Evolutionary conservation across 2,888 invertebrate genomes (phyloP).

Genomic region (Agrenia bidenticulata): DNA sequence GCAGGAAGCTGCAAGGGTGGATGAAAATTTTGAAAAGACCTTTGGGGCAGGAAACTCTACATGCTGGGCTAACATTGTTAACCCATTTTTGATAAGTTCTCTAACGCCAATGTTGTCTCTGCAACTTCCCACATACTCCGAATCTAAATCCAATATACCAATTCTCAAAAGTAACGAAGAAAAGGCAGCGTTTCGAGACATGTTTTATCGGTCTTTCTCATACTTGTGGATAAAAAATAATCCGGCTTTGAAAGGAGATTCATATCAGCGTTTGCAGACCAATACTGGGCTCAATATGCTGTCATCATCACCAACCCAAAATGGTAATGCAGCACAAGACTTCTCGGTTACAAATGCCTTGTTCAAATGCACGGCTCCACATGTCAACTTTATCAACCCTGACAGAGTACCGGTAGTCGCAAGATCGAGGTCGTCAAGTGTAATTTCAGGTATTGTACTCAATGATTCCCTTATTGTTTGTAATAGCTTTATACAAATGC

Average conservation of each 20-base stretch:
- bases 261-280: conserved; percentile 28
- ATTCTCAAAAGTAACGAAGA: conserved; percentile 35
- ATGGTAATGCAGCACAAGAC: background rate
- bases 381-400: background rate
- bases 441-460: too few species aligned
- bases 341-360: background rate
- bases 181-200: conserved; percentile 42
- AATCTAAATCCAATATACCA: conserved; percentile 46
- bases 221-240: conserved; percentile 50
- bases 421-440: too few species aligned
- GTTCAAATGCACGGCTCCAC: conserved; percentile 2
- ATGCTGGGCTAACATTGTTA: conserved; percentile 3
- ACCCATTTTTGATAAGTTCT: conserved; percentile 18
- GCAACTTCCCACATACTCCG: conserved; percentile 44
- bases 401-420: background rate
- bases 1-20: conserved; percentile 58
- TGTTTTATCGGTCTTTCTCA: conserved; percentile 51
- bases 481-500: too few species aligned
- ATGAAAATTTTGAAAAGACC: conserved; percentile 57
- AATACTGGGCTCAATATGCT: background rate
- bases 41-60: conserved; percentile 53
- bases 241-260: conserved; percentile 46
- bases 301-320: too few species aligned
- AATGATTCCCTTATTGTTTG: too few species aligned
- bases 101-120: conserved; percentile 28